A percentile compares a stretch with the other conserved stretches of the same genome.
Conservation (phyloP, 2,113 vertebrate genomes). For the Dicentrarchus labrax region DNA sequence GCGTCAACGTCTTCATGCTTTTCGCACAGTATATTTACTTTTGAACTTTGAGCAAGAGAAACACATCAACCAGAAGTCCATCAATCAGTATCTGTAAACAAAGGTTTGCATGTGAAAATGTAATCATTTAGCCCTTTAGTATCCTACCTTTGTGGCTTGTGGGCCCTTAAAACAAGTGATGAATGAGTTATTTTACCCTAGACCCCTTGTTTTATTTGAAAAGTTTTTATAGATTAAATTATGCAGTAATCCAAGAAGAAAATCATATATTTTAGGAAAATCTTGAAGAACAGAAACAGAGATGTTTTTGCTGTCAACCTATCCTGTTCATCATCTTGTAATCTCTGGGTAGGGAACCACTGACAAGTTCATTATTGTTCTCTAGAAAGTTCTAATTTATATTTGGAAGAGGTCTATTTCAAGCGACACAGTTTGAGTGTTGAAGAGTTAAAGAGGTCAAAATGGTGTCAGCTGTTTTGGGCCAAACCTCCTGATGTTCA, state of each 20-base stretch:
- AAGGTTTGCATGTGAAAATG: not conserved
- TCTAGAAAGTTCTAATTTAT: not conserved
- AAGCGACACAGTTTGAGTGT: too few relatives aligned
- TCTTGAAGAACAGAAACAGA: not conserved
- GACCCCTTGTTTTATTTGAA: not conserved
- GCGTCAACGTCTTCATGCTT: not conserved
- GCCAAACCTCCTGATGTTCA: not conserved
- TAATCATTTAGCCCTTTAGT: not conserved
- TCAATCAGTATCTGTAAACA: not conserved
- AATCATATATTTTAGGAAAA: not conserved
- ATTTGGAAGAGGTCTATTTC: not conserved
- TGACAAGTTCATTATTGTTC: not conserved
- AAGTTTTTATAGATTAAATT: not conserved
- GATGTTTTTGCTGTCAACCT: not conserved
- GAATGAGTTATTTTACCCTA: not conserved
- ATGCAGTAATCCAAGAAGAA: not conserved
- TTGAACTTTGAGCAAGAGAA: not conserved
- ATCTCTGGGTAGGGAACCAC: not conserved
- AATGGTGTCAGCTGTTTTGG: not conserved
- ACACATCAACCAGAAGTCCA: not conserved
- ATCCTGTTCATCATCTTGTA: not conserved
- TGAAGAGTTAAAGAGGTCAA: not conserved
- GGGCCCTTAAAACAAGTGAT: not conserved
- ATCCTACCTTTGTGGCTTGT: not conserved
- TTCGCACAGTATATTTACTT: not conserved